Evolutionary conservation across 2,888 invertebrate genomes (phyloP).

Genomic region (Ophioninae sp.): DNA sequence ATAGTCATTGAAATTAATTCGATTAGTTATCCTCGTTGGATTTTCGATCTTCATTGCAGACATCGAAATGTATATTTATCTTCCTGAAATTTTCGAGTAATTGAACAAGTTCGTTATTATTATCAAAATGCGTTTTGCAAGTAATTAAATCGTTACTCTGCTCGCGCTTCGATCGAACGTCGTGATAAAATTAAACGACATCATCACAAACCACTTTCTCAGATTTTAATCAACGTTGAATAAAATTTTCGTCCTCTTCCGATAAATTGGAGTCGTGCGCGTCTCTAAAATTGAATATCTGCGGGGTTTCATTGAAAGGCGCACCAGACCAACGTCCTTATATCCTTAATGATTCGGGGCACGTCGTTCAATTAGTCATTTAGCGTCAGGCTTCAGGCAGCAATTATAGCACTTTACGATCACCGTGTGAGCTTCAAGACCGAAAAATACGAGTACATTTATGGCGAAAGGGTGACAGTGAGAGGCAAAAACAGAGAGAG

Average conservation of each 20-base stretch:
- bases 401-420: constrained; percentile 48
- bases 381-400: constrained; percentile 37
- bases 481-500: constrained; percentile 12
- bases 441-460: constrained; percentile 8
- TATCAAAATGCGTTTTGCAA: no score
- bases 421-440: constrained; percentile 9
- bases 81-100: no score
- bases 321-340: constrained; percentile 2
- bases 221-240: neutral
- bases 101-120: no score
- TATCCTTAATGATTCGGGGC: constrained; percentile 39
- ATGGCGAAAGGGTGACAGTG: neutral
- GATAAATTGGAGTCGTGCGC: neutral
- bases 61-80: no score
- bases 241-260: neutral
- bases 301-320: neutral
- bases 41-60: no score
- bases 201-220: no score
- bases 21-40: no score
- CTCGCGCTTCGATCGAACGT: no score
- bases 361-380: constrained; percentile 46
- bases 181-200: no score
- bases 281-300: neutral
- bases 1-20: no score
- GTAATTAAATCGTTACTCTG: no score